Evolutionary conservation across 1,140 invertebrate genomes (phyloP).

Genomic region (Oncopodura yosiiana): DNA sequence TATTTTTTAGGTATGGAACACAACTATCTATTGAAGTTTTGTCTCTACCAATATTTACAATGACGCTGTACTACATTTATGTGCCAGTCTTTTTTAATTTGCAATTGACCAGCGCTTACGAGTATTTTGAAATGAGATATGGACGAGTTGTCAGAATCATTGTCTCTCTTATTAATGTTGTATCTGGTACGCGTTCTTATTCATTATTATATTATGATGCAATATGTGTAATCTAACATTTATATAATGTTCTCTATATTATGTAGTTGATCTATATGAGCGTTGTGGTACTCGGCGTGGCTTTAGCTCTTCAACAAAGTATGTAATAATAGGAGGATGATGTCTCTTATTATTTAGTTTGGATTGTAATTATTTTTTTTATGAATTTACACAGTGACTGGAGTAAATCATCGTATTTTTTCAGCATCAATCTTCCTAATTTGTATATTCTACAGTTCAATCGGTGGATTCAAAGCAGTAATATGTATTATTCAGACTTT

Average conservation of each 20-base stretch:
- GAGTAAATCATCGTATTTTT: constrained; percentile 56
- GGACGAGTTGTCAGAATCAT: constrained; percentile 35
- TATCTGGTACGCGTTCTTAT: constrained; percentile 40
- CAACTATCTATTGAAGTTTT: constrained; percentile 56
- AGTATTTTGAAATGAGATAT: constrained; percentile 48
- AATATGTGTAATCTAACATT: too few relatives aligned
- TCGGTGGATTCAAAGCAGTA: constrained; percentile 42
- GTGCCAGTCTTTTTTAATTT: constrained; percentile 48
- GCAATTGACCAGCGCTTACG: constrained; percentile 38
- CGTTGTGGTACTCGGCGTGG: constrained; percentile 80
- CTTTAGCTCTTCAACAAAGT: constrained; percentile 79
- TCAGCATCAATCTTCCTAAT: constrained; percentile 49
- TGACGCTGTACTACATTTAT: constrained; percentile 51
- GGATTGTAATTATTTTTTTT: too few relatives aligned
- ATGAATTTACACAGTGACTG: constrained; percentile 58
- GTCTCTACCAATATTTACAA: constrained; percentile 51
- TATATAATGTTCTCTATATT: too few relatives aligned
- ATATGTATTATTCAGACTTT: constrained; percentile 45
- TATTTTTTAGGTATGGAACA: too few relatives aligned
- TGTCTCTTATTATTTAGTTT: too few relatives aligned
- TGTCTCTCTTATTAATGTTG: constrained; percentile 37
- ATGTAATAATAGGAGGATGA: too few relatives aligned
- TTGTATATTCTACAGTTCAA: constrained; percentile 66
- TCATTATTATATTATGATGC: background rate
- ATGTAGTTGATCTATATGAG: constrained; percentile 66